These are phyloP conservation scores for Prochilodus magdalenae DNA, from an alignment of 2,113 vertebrate genomes.

Conservation along the genomic window DNA sequence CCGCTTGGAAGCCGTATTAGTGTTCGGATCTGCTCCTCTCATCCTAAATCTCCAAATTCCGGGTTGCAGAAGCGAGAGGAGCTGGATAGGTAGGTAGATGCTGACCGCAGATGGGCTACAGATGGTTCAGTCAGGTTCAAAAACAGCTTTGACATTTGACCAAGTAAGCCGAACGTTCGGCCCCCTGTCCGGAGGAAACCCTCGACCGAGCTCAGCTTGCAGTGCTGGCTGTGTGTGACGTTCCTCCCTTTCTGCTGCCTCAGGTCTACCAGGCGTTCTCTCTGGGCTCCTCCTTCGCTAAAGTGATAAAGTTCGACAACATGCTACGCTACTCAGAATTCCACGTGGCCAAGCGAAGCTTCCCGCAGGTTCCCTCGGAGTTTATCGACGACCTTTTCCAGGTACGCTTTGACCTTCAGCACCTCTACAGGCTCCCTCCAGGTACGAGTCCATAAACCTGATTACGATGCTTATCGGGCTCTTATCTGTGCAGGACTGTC, in stretches of 20 bases:
- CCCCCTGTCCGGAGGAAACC: neutral
- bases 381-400: conserved; percentile 75
- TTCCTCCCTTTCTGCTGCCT: neutral
- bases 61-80: too few relatives aligned
- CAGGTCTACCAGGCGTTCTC: conserved; percentile 75
- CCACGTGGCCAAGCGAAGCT: conserved; percentile 33
- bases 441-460: too few relatives aligned
- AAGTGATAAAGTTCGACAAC: conserved; percentile 71
- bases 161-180: too few relatives aligned
- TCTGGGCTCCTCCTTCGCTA: conserved; percentile 72
- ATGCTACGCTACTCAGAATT: conserved; percentile 69
- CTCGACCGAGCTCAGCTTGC: too few relatives aligned
- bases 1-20: too few relatives aligned
- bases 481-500: neutral
- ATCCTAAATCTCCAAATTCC: too few relatives aligned
- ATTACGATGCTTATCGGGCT: neutral
- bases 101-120: too few relatives aligned
- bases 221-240: neutral
- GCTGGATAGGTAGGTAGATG: too few relatives aligned
- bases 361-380: conserved; percentile 64
- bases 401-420: conserved; percentile 54
- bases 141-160: too few relatives aligned
- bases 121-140: too few relatives aligned
- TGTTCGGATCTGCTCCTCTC: too few relatives aligned
- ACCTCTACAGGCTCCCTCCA: neutral